phyloP scores from a whole-genome alignment of 2,113 vertebrate species.

The Calypte anna region DNA sequence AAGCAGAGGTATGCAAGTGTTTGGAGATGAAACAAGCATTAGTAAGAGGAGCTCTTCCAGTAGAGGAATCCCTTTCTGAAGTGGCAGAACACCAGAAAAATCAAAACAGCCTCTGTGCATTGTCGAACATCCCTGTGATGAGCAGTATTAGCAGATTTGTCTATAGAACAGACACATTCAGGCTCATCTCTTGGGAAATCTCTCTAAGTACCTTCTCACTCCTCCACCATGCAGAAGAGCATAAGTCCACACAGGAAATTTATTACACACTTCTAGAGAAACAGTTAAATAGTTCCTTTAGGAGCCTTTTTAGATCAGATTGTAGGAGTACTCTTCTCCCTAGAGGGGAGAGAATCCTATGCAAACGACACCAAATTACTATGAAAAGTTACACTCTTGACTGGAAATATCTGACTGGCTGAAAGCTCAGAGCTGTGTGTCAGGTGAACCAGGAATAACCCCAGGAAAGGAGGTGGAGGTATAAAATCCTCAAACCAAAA shows the following conservation, averaged over 20 bases:
- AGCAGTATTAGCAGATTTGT: not conserved
- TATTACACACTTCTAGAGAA: constrained; percentile 52
- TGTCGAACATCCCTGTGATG: not conserved
- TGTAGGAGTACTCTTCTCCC: constrained; percentile 10
- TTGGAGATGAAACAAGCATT: not conserved
- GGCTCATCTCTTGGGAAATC: constrained; percentile 58
- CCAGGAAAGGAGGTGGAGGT: not conserved
- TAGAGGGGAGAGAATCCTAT: constrained; percentile 28
- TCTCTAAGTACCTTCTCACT: constrained; percentile 59
- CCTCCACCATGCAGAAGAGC: not conserved
- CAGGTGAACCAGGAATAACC: not conserved
- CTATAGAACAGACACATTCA: not conserved
- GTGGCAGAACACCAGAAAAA: not conserved
- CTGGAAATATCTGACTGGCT: not conserved
- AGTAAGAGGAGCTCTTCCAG: not conserved
- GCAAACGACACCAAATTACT: constrained; percentile 34
- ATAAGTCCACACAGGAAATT: not conserved
- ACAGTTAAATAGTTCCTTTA: constrained; percentile 37
- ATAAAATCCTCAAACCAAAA: not conserved
- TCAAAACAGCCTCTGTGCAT: not conserved
- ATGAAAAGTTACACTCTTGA: not conserved
- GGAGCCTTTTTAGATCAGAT: constrained; percentile 55
- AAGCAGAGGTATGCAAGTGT: not conserved
- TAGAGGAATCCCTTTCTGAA: not conserved
- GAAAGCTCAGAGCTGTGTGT: not conserved